Evolutionary conservation across 1,140 invertebrate species (phyloP).

Genomic region (Atta texana): DNA sequence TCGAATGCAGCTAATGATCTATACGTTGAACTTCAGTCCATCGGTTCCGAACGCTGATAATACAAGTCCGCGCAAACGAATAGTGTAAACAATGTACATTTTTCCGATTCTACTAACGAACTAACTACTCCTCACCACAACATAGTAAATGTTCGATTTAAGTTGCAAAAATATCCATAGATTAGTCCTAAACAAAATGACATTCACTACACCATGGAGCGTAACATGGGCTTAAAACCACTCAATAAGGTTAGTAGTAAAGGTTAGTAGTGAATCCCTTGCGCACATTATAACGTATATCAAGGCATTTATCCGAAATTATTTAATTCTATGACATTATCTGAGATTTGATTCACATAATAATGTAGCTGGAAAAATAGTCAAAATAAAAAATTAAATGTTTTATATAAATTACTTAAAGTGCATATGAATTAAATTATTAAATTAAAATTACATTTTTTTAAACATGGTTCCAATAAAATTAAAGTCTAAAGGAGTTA

Average conservation of each 20-base stretch:
- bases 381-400: too few species aligned
- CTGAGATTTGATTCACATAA: too few species aligned
- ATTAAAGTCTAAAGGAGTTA: too few species aligned
- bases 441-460: too few species aligned
- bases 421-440: too few species aligned
- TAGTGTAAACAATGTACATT: slow-evolving; percentile 27
- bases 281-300: too few species aligned
- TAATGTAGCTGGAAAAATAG: too few species aligned
- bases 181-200: not conserved
- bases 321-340: too few species aligned
- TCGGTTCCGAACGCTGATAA: slow-evolving; percentile 36
- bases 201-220: not conserved
- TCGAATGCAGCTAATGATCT: slow-evolving; percentile 60
- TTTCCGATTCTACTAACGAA: slow-evolving; percentile 56
- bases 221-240: not conserved
- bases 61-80: slow-evolving; percentile 27
- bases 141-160: not conserved
- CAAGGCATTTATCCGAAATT: too few species aligned
- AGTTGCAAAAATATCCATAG: not conserved
- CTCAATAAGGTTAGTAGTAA: not conserved
- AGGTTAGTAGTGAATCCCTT: not conserved
- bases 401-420: too few species aligned
- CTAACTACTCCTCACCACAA: not conserved
- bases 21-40: slow-evolving; percentile 40
- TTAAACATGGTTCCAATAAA: too few species aligned